Base-by-base conservation (phyloP, 2,888 invertebrate genomes). In the Eurytoma adleriae region DNA sequence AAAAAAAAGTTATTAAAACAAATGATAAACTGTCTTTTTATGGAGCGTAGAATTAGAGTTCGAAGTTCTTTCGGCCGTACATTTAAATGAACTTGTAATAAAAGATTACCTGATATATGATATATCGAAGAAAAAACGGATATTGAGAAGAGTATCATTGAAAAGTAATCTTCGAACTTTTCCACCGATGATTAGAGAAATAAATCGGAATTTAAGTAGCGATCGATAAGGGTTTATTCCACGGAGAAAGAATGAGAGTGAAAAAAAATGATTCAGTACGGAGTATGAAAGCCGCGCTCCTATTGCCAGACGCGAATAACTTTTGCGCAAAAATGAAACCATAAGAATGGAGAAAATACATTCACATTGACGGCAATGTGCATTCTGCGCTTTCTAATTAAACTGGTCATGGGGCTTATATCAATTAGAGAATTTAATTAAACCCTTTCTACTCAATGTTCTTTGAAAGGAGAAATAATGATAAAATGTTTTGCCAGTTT, bases 171-270 rank as follows among this genome's bases (percentile, higher is more conserved):
- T 66, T n/a, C 5, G 48, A 40, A 48, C 13, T 62, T 66, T 7
- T 13, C 40, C 30, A 10, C 14, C 20, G 54, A 56, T 74, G 73
- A 74, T 74, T 74, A 74, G n/a, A 74, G 40, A 66, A 66, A 54
- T 56, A 57, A 74, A 57, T 56, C 56, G 24, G 56, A 74, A 74
- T 74, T 74, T 66, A 66, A 66, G 56, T 66, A 24, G 18, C 40
- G 24, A 66, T 74, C 66, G 62, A 74, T 56, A 48, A 3, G 56
- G 66, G 66, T 66, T 74, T 64, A 74, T 74, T 74, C 40, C 20
- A 54, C n/a, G 20, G 66, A n/a, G 16, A 48, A 18, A 74, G 64
- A 74, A 64, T 73, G 48, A 66, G 64, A 18, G n/a, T 13, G 18
- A 40, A 57, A 62, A 64, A 24, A 62, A 14, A 2, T 30, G 56